Percentiles rank a stretch among this genome's conserved stretches.
phyloP scores from a whole-genome alignment of 2,113 vertebrate species.

The Ornithorhynchus anatinus region DNA sequence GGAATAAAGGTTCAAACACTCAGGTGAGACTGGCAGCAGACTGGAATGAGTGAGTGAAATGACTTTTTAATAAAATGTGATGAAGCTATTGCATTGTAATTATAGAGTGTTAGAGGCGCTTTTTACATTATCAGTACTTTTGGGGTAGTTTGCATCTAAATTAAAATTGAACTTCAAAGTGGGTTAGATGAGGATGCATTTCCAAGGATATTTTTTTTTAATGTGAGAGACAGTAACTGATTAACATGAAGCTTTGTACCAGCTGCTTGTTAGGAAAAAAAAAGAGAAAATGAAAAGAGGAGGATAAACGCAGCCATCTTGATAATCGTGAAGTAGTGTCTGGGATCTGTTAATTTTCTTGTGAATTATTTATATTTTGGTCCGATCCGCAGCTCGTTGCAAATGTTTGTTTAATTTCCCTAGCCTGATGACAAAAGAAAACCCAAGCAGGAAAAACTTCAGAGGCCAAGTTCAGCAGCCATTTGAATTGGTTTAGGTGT shows the following conservation, averaged over 20 bases:
- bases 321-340: slow-evolving; percentile 43
- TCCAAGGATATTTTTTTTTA: slow-evolving; percentile 49
- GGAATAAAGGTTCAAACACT: not conserved
- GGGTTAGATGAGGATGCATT: slow-evolving; percentile 44
- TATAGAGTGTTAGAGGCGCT: slow-evolving; percentile 47
- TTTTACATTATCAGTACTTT: slow-evolving; percentile 34
- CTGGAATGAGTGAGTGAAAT: slow-evolving; percentile 17
- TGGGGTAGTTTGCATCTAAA: slow-evolving; percentile 67
- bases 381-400: slow-evolving; percentile 35
- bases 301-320: not conserved
- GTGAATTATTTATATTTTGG: slow-evolving; percentile 63
- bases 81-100: slow-evolving; percentile 49
- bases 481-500: not conserved
- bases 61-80: slow-evolving; percentile 45
- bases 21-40: not conserved
- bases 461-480: slow-evolving; percentile 22
- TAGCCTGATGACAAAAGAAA: not conserved
- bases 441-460: slow-evolving; percentile 22
- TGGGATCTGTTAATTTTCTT: slow-evolving; percentile 38
- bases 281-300: not conserved
- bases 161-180: slow-evolving; percentile 73
- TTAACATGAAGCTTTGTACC: slow-evolving; percentile 38
- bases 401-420: slow-evolving; percentile 57
- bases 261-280: slow-evolving; percentile 31
- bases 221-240: slow-evolving; percentile 50